These are phyloP conservation scores for Trematomus bernacchii DNA, from an alignment of 2,797 vertebrate species.

Conservation along the genomic window DNA sequence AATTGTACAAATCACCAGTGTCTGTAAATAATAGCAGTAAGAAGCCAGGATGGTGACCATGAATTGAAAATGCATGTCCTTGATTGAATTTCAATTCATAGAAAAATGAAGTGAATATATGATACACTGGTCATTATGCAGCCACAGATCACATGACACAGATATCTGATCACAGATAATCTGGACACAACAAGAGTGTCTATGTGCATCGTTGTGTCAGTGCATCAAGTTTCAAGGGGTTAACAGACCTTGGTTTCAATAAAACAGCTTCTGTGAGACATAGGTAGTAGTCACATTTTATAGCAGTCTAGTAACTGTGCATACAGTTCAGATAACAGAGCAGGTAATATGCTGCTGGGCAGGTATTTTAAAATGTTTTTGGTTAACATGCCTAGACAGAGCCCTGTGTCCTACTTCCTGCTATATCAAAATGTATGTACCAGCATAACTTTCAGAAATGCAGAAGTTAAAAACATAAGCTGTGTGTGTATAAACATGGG, in stretches of 20 bases:
- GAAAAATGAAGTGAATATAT: neutral
- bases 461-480: neutral
- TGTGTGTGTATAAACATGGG: neutral
- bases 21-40: neutral
- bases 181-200: neutral
- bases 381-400: slow-evolving; percentile 55
- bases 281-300: neutral
- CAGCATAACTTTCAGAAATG: neutral
- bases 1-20: neutral
- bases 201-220: neutral
- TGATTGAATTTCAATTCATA: neutral
- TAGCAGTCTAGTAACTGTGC: slow-evolving; percentile 3
- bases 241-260: neutral
- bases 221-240: neutral
- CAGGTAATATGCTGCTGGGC: slow-evolving; percentile 20
- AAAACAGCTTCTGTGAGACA: neutral
- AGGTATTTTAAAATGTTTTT: slow-evolving; percentile 25
- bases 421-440: neutral
- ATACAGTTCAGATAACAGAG: slow-evolving; percentile 8
- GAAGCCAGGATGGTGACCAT: neutral
- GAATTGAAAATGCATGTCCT: neutral
- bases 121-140: neutral
- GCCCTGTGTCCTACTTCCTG: slow-evolving; percentile 13
- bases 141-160: slow-evolving; percentile 9
- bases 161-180: slow-evolving; percentile 2